Evolutionary conservation across 2,888 invertebrate genomes (phyloP), one percentile per base, ranked within the genome.

Genomic region (Megastigmus dorsalis): DNA sequence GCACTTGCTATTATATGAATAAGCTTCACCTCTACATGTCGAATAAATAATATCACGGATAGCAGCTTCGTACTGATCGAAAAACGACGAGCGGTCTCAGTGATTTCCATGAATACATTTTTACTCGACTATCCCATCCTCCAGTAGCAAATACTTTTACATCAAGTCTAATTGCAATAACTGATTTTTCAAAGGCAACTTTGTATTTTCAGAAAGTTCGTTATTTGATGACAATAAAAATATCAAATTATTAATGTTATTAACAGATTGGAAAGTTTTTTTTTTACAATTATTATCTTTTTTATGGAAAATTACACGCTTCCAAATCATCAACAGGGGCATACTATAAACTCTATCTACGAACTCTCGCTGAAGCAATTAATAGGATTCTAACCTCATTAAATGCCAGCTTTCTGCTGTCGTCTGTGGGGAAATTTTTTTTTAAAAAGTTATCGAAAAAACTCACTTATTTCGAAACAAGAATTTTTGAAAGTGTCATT

Each of bases 71-170:
- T 95, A 95, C 81, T 94, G 93, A 0, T 92, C 92, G 41, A 95
- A n/a, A 89, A 62, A 94, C 93, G 1, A 92, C 95, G 74, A 95
- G 88, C 3, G 92, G 92, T 63, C 93, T 90, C 43, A 95, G 88
- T 66, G 93, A 93, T 85, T 92, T 94, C 93, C 94, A 94, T 1
- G 95, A 95, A 85, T 93, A 95, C 77, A 95, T 90, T 77, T 94
- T 90, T 75, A 95, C 89, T 76, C 92, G 90, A 1, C 94, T 93
- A 83, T 95, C 95, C 93, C 94, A 94, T 36, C 94, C 93, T 10
- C 93, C 95, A 0, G 92, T 90, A 20, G 92, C 91, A 80, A 95
- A 93, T 6, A 95, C 92, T 85, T 93, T 94, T 3, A 92, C 90
- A 85, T 95, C 95, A 0, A 89, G 88, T 28, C 95, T 90, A 77